Conservation (phyloP, 2,113 vertebrate species). For the Ameiurus melas region DNA sequence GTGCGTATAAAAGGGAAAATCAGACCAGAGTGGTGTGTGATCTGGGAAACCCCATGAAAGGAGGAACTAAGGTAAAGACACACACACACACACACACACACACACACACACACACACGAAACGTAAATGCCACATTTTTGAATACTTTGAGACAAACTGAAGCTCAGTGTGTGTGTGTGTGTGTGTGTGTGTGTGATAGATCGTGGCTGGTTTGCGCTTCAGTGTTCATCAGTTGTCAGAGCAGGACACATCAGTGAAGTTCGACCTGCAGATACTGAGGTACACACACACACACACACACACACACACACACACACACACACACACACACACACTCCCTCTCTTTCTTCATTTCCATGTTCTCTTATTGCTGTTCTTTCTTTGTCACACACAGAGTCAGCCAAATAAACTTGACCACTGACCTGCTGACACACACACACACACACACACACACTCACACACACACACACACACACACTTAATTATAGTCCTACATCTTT, state of each 20-base stretch:
- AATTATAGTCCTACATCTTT: neutral
- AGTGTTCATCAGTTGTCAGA: conserved; percentile 94
- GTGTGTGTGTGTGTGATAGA: conserved; percentile 62
- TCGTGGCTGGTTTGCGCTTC: conserved; percentile 86
- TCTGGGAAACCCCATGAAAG: conserved; percentile 98
- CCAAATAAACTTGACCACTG: no score
- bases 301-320: neutral
- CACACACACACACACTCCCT: neutral
- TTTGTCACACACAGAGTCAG: no score
- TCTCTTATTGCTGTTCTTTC: no score
- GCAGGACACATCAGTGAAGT: conserved; percentile 91
- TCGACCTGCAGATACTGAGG: conserved; percentile 91
- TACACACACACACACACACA: conserved; percentile 50
- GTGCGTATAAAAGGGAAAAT: conserved; percentile 93
- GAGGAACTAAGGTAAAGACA: conserved; percentile 84
- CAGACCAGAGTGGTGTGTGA: conserved; percentile 93
- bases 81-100: neutral
- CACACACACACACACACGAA: neutral
- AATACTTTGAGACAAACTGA: no score
- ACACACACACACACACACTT: no score
- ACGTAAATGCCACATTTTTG: no score
- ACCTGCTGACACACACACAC: no score
- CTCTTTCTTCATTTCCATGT: no score
- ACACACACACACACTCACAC: no score
- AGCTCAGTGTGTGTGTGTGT: neutral